phyloP scores from a whole-genome alignment of 2,888 invertebrate genomes.

The Scaptomyza flava region DNA sequence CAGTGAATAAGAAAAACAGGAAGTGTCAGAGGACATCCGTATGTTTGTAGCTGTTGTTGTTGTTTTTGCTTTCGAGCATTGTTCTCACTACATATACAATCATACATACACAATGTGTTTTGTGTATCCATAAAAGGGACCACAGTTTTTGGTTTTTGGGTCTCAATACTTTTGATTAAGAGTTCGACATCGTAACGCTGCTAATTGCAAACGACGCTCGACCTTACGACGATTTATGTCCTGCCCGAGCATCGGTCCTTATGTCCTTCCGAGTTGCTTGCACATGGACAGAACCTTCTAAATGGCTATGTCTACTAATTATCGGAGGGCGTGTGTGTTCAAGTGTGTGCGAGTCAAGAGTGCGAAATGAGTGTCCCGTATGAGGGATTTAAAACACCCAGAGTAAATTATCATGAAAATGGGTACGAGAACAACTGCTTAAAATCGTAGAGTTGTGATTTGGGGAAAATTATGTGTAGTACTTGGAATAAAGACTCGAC shows the following conservation, averaged over 20 bases:
- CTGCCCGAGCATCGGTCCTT: constrained; percentile 56
- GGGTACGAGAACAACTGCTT: neutral
- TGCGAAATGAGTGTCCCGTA: constrained; percentile 18
- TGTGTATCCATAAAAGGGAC: constrained; percentile 61
- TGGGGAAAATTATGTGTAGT: neutral
- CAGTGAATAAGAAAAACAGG: constrained; percentile 84
- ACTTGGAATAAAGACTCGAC: neutral
- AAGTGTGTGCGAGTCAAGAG: constrained; percentile 33
- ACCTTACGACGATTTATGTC: constrained; percentile 69
- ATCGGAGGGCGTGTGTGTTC: constrained; percentile 64
- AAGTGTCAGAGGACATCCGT: constrained; percentile 82
- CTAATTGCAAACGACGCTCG: constrained; percentile 76
- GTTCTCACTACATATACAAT: constrained; percentile 36
- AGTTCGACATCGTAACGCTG: constrained; percentile 73
- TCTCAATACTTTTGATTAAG: constrained; percentile 78
- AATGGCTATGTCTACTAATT: constrained; percentile 69
- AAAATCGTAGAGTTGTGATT: neutral
- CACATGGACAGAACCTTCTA: constrained; percentile 57
- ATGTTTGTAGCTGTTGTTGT: constrained; percentile 64
- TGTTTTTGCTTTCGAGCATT: constrained; percentile 37
- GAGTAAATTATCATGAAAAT: constrained; percentile 15
- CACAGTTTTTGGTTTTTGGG: constrained; percentile 55
- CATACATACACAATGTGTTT: constrained; percentile 24
- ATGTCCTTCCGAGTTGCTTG: constrained; percentile 20
- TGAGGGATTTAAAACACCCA: constrained; percentile 15